These are phyloP conservation scores for Acholoe squamosa DNA, from an alignment of 2,888 invertebrate genomes.

Conservation along the genomic window DNA sequence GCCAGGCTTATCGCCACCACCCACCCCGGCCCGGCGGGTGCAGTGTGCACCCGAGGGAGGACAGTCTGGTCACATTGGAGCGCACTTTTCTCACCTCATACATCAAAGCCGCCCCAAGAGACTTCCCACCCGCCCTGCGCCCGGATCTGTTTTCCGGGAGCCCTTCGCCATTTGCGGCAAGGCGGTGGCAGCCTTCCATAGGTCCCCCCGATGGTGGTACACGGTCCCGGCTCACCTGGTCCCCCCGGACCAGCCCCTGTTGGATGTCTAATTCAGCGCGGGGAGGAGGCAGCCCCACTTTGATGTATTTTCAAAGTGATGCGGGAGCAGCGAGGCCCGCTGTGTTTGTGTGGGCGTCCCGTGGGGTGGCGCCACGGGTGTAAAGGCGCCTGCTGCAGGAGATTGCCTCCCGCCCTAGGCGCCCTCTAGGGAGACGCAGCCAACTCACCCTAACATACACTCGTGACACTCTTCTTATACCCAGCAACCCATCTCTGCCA, in stretches of 20 bases:
- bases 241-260: constrained; percentile 12
- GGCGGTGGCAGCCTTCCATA: not conserved
- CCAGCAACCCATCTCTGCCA: not conserved
- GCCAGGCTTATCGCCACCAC: constrained; percentile 48
- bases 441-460: not conserved
- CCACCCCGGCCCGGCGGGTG: constrained; percentile 13
- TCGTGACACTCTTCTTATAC: too few species aligned
- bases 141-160: constrained; percentile 53
- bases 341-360: not conserved
- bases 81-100: constrained; percentile 65
- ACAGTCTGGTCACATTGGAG: constrained; percentile 15
- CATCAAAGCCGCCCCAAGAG: constrained; percentile 47
- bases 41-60: not conserved
- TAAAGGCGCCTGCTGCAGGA: constrained; percentile 48
- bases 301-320: constrained; percentile 61
- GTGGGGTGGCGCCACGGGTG: constrained; percentile 31
- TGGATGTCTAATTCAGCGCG: constrained; percentile 58
- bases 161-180: constrained; percentile 3
- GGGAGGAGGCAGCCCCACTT: constrained; percentile 45
- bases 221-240: constrained; percentile 13
- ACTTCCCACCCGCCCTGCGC: not conserved
- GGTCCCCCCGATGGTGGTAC: not conserved
- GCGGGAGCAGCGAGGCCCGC: not conserved
- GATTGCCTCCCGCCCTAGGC: not conserved
- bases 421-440: not conserved